Conservation (phyloP, 2,113 vertebrate species). For the Hyla sarda region DNA sequence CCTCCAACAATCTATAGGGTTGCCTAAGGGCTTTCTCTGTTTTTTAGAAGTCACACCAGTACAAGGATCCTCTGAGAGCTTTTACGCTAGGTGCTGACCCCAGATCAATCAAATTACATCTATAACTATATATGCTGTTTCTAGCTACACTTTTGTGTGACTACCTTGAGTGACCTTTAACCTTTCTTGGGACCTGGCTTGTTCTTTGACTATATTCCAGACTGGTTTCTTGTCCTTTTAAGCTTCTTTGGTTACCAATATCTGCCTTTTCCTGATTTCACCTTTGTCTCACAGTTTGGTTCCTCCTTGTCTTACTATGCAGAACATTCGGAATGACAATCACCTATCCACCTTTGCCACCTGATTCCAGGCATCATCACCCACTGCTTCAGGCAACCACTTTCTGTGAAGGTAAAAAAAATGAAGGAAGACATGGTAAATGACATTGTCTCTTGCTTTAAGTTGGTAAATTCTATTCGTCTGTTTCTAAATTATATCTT, state of each 20-base stretch:
- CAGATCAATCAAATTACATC: not conserved
- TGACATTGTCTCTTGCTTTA: no score
- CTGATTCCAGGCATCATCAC: not conserved
- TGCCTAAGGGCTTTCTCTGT: not conserved
- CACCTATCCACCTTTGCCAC: not conserved
- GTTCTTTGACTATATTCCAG: not conserved
- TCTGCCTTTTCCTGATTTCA: not conserved
- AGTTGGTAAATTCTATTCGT: no score
- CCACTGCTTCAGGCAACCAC: not conserved
- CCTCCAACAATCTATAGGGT: not conserved
- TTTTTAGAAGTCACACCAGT: not conserved
- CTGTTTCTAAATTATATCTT: no score
- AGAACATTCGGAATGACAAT: not conserved
- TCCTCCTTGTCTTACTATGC: not conserved
- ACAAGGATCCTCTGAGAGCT: not conserved
- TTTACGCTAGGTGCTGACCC: not conserved
- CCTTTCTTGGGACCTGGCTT: not conserved
- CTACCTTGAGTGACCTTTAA: not conserved
- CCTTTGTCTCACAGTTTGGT: not conserved
- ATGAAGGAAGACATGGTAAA: not conserved
- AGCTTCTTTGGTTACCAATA: constrained; percentile 4
- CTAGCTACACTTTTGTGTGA: not conserved
- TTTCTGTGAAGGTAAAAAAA: not conserved
- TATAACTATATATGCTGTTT: not conserved
- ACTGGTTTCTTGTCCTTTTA: not conserved